Evolutionary conservation across 2,113 vertebrate genomes (phyloP).

Genomic region (Elachura formosa): DNA sequence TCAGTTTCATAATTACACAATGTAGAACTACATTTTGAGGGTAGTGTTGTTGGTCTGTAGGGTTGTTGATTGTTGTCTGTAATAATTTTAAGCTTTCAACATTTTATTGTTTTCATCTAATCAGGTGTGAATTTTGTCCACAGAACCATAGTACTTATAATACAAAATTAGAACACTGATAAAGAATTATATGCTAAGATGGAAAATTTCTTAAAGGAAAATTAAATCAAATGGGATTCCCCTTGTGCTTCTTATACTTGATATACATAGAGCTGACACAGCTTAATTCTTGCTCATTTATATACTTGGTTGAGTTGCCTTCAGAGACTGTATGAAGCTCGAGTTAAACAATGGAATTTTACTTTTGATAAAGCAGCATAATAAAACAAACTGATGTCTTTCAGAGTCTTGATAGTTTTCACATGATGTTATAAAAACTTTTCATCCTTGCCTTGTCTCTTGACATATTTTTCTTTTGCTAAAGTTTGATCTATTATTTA

Average conservation of each 20-base stretch:
- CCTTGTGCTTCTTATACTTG: background rate
- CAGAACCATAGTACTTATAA: background rate
- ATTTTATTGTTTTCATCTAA: background rate
- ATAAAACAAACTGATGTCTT: background rate
- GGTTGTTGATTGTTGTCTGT: background rate
- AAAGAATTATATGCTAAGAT: background rate
- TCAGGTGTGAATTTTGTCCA: background rate
- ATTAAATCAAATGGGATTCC: background rate
- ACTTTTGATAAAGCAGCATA: background rate
- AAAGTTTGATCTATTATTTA: conserved; percentile 41
- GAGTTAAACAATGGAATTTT: background rate
- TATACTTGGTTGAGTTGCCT: background rate
- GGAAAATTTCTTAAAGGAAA: background rate
- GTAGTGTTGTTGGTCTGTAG: background rate
- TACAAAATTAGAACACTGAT: background rate
- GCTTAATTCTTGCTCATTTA: background rate
- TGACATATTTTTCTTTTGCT: background rate
- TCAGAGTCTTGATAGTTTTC: background rate
- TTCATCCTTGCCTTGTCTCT: background rate
- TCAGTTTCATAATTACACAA: background rate
- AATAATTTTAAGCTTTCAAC: background rate
- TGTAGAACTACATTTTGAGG: background rate
- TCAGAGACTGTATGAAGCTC: background rate
- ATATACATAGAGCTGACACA: background rate
- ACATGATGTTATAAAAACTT: background rate